Base-by-base conservation (phyloP, 2,113 vertebrate species). In the Ptychochromis oligacanthus region DNA sequence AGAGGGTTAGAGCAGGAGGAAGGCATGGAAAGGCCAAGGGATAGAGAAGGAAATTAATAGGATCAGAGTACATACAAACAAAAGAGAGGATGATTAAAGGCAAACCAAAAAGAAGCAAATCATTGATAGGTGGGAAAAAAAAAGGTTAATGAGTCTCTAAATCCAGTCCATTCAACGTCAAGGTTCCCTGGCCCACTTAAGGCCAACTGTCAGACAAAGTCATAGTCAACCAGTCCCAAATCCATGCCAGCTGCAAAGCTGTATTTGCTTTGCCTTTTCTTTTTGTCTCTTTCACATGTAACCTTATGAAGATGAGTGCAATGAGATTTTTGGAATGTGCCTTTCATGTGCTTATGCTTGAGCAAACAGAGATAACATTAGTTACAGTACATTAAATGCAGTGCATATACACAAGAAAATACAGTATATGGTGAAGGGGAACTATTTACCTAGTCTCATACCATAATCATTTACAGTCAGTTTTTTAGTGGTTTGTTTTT, bases 51-150 rank as follows among this genome's bases (percentile, higher is more conserved):
- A 89, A 91, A 94, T 83, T 79, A 87, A 89, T 55, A 84, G 40
- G 61, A 87, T 92, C 79, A 94, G 86, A 88, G 43, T 43, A 90
- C 12, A 91, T 46, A 77, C 24, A 85, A 88, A 86, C 64, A 75
- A 74, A 93, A 91, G 55, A 93, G 75, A 91, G 55, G 85, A 90
- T 92, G 91, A 91, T 92, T 93, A 92, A 92, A 92, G 56, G 79
- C 75, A 92, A 94, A 91, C 74, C 17, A 90, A 91, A 85, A 90
- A 83, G 59, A 92, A 93, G 82, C 81, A 88, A 90, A 93, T 92
- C 76, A 91, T 80, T 86, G 77, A 92, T 87, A 89, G 74, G 81
- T 88, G 81, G 24, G 57, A 80, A 90, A 88, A 80, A 62, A 59
- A 82, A 81, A 78, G 76, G 75, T 91, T 87, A 92, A 88, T 92